These are phyloP conservation scores for Odontamblyopus rebecca DNA, from an alignment of 2,797 vertebrate genomes.

Conservation along the genomic window DNA sequence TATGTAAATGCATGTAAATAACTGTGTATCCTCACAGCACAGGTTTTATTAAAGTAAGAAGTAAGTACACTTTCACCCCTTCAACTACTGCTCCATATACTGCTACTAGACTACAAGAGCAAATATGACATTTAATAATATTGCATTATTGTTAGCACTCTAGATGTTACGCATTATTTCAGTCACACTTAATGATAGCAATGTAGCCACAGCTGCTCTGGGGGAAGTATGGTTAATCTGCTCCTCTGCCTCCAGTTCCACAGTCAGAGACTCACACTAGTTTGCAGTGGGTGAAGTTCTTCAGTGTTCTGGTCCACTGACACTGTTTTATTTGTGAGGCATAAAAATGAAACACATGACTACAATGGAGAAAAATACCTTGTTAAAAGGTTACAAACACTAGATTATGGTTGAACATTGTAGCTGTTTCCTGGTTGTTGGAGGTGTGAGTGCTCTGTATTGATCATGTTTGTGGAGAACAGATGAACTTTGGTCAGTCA, in stretches of 20 bases:
- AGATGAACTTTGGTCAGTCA: slow-evolving; percentile 15
- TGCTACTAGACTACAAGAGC: too few relatives aligned
- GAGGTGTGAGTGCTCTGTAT: slow-evolving; percentile 10
- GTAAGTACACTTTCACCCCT: too few relatives aligned
- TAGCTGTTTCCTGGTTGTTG: background rate
- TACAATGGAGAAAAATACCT: background rate
- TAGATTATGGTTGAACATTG: background rate
- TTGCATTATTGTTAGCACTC: too few relatives aligned
- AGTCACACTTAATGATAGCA: background rate
- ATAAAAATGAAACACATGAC: background rate
- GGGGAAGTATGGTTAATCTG: background rate
- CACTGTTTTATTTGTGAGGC: too few relatives aligned
- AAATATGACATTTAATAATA: too few relatives aligned
- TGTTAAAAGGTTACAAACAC: too few relatives aligned
- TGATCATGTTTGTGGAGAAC: slow-evolving; percentile 9
- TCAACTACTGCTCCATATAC: too few relatives aligned
- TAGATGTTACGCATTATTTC: background rate
- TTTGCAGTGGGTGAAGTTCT: background rate
- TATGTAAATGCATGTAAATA: background rate
- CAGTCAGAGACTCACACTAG: background rate
- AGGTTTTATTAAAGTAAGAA: too few relatives aligned
- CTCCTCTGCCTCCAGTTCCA: background rate
- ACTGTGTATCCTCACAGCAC: too few relatives aligned
- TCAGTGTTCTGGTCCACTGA: background rate
- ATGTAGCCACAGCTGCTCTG: background rate